phyloP scores from a whole-genome alignment of 2,113 vertebrate species.

The Pedetes capensis region DNA sequence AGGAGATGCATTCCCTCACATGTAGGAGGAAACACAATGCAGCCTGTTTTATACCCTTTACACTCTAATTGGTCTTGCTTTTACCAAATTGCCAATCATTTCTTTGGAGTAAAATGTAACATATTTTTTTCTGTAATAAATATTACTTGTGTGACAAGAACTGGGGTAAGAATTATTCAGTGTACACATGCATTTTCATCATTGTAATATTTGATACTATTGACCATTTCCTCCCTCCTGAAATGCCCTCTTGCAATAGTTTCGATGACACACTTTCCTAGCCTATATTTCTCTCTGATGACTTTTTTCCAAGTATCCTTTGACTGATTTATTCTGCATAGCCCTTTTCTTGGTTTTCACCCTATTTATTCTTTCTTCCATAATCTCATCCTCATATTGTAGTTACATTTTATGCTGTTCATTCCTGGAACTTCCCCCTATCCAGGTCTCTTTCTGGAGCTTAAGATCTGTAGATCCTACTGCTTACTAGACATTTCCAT shows the following conservation, averaged over 20 bases:
- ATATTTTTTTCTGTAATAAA: background rate
- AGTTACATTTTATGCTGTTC: background rate
- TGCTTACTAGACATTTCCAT: background rate
- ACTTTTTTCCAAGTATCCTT: background rate
- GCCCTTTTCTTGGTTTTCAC: background rate
- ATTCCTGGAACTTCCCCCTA: background rate
- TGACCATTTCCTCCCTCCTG: background rate
- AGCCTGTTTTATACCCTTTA: background rate
- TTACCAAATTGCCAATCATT: background rate
- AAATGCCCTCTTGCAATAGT: background rate
- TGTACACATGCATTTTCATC: background rate
- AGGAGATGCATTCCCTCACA: background rate
- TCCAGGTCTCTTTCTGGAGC: background rate
- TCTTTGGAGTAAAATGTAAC: background rate
- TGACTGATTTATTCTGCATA: background rate
- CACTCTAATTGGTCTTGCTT: background rate
- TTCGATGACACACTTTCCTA: background rate
- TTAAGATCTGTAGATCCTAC: background rate
- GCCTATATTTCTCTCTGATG: background rate
- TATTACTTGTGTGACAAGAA: background rate
- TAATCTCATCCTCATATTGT: background rate
- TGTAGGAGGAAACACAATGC: background rate
- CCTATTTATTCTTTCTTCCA: background rate
- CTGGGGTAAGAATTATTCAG: background rate
- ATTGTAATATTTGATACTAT: background rate